Base-by-base conservation (phyloP, 1,140 invertebrate genomes). In the Heliconius melpomene region DNA sequence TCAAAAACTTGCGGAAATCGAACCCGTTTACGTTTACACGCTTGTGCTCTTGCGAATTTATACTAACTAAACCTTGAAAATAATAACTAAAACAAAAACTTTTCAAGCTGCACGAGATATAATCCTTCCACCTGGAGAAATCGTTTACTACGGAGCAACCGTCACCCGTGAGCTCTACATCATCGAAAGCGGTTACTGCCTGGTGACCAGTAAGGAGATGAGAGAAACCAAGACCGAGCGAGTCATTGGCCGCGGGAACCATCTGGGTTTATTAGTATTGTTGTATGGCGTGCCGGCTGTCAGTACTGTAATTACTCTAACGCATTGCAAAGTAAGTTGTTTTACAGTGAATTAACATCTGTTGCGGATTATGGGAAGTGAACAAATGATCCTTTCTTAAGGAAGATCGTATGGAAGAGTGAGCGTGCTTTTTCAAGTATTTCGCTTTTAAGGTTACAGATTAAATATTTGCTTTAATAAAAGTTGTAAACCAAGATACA, bases 51-150 rank as follows among this genome's bases (percentile, higher is more conserved):
- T n/a, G n/a, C n/a, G n/a, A n/a, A n/a, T n/a, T n/a, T 29, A 29
- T 29, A 29, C 26, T 29, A 29, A 29, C 26, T 29, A 29, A 29
- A 29, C 26, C 26, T 29, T 29, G 26, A 29, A 29, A 29, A 29
- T 29, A 1, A 29, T 29, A 29, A 29, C 26, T 29, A 29, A 29
- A 29, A 29, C 1, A 29, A 29, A 29, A 1, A 29, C 2, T 29
- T 1, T 29, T 29, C 26, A n/a, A 90, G 91, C 86, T 40, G 92
- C 93, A 29, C 87, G 84, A 79, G 93, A 93, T 75, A 90, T 94
- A 75, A 92, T 95, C 32, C 85, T 95, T 13, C 93, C 93, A 74
- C 94, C 94, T 1, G 90, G 91, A 7, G 94, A 95, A 87, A 93
- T 94, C 74, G 90, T 95, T 46, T 94, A 91, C 82, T 93, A 93